Percentiles rank a stretch among this genome's conserved stretches.
Evolutionary conservation across 2,797 vertebrate genomes (phyloP).

Genomic region (Calcarius lapponicus): DNA sequence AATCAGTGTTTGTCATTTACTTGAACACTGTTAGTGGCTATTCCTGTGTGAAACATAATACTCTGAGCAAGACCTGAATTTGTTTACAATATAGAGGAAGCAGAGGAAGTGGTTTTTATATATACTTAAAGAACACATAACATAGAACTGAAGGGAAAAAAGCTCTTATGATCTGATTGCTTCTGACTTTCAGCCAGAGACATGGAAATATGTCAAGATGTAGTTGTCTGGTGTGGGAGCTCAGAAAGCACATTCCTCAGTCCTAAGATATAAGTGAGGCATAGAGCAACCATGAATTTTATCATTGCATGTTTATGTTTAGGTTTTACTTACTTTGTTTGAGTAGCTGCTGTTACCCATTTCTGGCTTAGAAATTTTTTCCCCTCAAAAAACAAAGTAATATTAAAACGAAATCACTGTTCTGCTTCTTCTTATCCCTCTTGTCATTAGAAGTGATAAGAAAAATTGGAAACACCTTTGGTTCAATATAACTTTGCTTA

Average conservation of each 20-base stretch:
- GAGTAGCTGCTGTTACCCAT: neutral
- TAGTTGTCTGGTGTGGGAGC: neutral
- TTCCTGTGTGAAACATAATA: conserved; percentile 14
- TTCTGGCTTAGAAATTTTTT: neutral
- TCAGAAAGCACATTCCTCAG: neutral
- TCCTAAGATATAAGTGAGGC: neutral
- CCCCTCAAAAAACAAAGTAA: neutral
- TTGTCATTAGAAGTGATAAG: neutral
- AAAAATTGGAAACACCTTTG: neutral
- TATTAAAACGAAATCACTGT: neutral
- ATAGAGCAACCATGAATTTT: neutral
- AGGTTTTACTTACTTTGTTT: neutral
- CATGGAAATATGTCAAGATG: neutral
- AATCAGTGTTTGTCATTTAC: neutral
- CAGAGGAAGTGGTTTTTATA: neutral
- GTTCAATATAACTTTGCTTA: neutral
- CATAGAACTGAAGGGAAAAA: neutral
- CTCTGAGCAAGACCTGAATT: neutral
- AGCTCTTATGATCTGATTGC: neutral
- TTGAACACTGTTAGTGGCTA: neutral
- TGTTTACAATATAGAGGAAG: conserved; percentile 1
- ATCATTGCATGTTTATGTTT: neutral
- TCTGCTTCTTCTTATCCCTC: neutral
- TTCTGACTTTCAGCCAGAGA: neutral
- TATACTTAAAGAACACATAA: neutral